Base-by-base conservation (phyloP, 2,888 invertebrate genomes). In the Drosophila melanocephala region DNA sequence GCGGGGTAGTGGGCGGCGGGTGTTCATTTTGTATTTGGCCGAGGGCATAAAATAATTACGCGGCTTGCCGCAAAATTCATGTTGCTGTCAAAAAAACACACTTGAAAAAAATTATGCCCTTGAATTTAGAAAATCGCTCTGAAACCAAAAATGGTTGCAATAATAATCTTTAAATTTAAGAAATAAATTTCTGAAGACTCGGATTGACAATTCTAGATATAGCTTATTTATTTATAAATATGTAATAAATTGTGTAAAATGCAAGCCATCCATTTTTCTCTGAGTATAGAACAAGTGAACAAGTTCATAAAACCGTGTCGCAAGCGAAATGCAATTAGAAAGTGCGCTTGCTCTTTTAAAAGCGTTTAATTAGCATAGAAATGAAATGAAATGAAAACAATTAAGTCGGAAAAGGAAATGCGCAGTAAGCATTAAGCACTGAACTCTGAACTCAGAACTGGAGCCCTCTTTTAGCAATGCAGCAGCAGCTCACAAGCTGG, bases 1-100 rank as follows among this genome's bases (percentile, higher is more conserved):
- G 57, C 53, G 52, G 55, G 16, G n/a, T 28, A 10, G 57, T 53
- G 28, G 59, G 57, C 32, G 30, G 22, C 55, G 51, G 56, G 47
- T 37, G 67, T 50, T 71, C 57, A 67, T 83, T 81, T 85, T 83
- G 76, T 44, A 19, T 83, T 87, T 82, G 70, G 79, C 77, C 82
- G 75, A 71, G 73, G 71, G 77, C 86, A 89, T 91, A 83, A 91
- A 91, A 91, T 92, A 92, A 91, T 91, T 91, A 91, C 82, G 80
- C 82, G 85, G 83, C 81, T 79, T 79, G 83, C 86, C 89, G 76
- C 87, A 87, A 87, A 82, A 89, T 88, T 88, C 88, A 88, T 86
- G 90, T 87, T 71, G 56, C 82, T 82, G 80, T 74, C 68, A 74
- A 79, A 47, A 77, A 73, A 61, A 67, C 58, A 59, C 68, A 73